Percentiles rank a stretch among this genome's conserved stretches.
Evolutionary conservation across 2,888 invertebrate species (phyloP).

Genomic region (Vanessa cardui): DNA sequence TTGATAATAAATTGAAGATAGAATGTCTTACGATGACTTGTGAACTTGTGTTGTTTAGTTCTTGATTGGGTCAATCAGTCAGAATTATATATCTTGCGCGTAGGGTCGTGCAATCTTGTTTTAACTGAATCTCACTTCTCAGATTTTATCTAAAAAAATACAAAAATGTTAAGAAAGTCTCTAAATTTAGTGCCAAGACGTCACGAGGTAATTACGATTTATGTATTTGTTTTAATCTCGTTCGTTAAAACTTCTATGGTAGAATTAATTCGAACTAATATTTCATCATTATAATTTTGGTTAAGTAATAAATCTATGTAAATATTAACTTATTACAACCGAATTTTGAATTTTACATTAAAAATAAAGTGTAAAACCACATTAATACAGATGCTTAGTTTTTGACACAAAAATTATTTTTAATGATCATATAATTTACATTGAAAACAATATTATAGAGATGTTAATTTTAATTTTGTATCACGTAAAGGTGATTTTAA

Average conservation of each 20-base stretch:
- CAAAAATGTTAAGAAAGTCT: constrained; percentile 60
- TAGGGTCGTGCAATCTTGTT: constrained; percentile 8
- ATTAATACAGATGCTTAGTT: too few relatives aligned
- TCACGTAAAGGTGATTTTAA: too few relatives aligned
- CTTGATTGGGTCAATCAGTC: not conserved
- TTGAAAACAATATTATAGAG: too few relatives aligned
- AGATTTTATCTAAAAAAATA: not conserved
- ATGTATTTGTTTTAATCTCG: constrained; percentile 5
- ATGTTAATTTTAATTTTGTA: too few relatives aligned
- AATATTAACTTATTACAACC: too few relatives aligned
- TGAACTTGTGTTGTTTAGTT: not conserved
- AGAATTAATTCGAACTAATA: not conserved
- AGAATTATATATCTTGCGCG: not conserved
- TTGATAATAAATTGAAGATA: constrained; percentile 16
- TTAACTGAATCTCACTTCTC: not conserved
- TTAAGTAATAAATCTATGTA: too few relatives aligned
- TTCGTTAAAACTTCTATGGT: not conserved
- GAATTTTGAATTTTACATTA: too few relatives aligned
- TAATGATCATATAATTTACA: too few relatives aligned
- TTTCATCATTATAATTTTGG: not conserved
- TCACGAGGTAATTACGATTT: constrained; percentile 30
- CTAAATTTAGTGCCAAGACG: constrained; percentile 41
- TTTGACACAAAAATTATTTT: too few relatives aligned
- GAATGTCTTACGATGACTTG: not conserved
- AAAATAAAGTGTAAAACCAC: too few relatives aligned